Conservation (phyloP, 2,888 invertebrate genomes). For the Drosophila suboccidentalis region DNA sequence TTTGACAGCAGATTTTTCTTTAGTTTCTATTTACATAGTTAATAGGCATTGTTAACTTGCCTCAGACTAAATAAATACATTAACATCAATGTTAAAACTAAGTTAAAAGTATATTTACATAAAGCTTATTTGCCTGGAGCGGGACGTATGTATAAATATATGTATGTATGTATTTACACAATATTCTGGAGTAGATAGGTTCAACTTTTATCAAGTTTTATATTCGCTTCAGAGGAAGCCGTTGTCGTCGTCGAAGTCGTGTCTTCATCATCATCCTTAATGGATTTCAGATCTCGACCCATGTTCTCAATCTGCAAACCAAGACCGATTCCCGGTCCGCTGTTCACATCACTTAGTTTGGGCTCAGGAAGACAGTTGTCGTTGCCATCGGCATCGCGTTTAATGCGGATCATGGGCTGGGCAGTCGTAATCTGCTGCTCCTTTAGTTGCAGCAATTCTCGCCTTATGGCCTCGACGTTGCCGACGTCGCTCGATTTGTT, state of each 20-base stretch:
- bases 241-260: conserved; percentile 20
- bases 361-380: conserved; percentile 77
- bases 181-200: not conserved
- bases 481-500: conserved; percentile 39
- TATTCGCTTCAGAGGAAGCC: conserved; percentile 2
- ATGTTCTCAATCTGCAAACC: conserved; percentile 72
- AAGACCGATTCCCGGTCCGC: conserved; percentile 20
- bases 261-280: conserved; percentile 72
- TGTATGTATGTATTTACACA: conserved; percentile 2
- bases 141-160: conserved; percentile 15
- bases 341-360: conserved; percentile 57
- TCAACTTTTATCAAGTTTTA: conserved; percentile 24
- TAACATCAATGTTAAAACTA: conserved; percentile 23
- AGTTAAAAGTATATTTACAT: conserved; percentile 62
- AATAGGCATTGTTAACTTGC: conserved; percentile 10
- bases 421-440: conserved; percentile 18
- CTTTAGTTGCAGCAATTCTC: conserved; percentile 81
- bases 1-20: not conserved
- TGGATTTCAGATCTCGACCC: conserved; percentile 84
- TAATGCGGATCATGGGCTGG: conserved; percentile 55
- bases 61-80: conserved; percentile 51
- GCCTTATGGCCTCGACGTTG: conserved; percentile 81
- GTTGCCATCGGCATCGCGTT: conserved; percentile 58
- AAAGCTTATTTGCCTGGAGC: conserved; percentile 57
- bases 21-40: conserved; percentile 13